These are phyloP conservation scores for Mesaphorura yosii DNA, from an alignment of 1,140 invertebrate species.

Conservation along the genomic window DNA sequence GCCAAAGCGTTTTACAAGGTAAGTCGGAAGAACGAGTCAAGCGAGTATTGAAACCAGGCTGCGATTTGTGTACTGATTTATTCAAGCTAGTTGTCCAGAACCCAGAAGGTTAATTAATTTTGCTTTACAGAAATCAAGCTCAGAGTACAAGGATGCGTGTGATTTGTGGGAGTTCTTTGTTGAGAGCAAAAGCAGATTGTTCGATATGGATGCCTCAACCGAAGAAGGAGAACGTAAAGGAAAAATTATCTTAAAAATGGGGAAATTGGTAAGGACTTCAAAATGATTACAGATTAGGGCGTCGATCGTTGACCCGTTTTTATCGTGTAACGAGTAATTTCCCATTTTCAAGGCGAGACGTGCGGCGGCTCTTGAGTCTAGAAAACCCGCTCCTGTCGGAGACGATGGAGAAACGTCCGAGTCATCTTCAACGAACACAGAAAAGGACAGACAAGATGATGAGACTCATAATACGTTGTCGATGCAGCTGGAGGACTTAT, in stretches of 20 bases:
- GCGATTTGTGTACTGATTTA: neutral
- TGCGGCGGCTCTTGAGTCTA: slow-evolving; percentile 34
- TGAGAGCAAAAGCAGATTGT: slow-evolving; percentile 43
- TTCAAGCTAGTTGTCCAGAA: neutral
- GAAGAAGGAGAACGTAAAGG: slow-evolving; percentile 43
- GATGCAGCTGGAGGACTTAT: slow-evolving; percentile 65
- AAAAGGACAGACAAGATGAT: slow-evolving; percentile 45
- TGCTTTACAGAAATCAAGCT: slow-evolving; percentile 51
- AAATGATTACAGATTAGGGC: no score
- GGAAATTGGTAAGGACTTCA: slow-evolving; percentile 39
- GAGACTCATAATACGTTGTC: slow-evolving; percentile 27
- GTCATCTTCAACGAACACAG: slow-evolving; percentile 55
- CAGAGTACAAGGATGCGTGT: slow-evolving; percentile 81
- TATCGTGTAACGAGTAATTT: neutral
- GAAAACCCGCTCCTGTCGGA: slow-evolving; percentile 35
- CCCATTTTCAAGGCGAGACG: slow-evolving; percentile 37
- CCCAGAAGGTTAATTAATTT: slow-evolving; percentile 4
- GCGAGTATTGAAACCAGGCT: neutral
- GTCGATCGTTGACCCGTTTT: no score
- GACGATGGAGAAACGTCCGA: slow-evolving; percentile 53
- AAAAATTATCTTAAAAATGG: slow-evolving; percentile 48
- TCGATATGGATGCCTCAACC: slow-evolving; percentile 39
- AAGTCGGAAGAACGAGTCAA: no score
- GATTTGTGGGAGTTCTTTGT: slow-evolving; percentile 78
- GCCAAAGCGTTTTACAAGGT: slow-evolving; percentile 87